These are phyloP conservation scores for Arbacia lixula DNA, from an alignment of 53 echinoderm and acorn worm genomes.

Conservation along the genomic window DNA sequence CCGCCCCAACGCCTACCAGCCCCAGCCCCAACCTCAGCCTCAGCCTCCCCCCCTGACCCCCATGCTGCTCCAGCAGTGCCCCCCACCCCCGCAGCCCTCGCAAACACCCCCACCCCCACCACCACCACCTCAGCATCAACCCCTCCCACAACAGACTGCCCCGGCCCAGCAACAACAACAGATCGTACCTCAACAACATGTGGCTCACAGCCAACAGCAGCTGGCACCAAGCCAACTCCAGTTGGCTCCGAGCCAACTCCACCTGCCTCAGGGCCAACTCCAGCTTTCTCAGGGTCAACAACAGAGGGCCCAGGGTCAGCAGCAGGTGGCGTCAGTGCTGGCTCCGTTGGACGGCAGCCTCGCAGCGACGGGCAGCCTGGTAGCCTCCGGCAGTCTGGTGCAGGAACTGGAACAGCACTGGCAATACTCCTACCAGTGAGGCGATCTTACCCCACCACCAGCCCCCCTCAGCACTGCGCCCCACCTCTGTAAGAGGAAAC, in stretches of 20 bases:
- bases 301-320: neutral
- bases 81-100: neutral
- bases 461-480: neutral
- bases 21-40: neutral
- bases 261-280: neutral
- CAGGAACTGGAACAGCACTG: slow-evolving; percentile 21
- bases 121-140: too few species aligned
- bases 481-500: too few species aligned
- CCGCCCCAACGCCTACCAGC: too few species aligned
- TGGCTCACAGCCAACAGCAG: too few species aligned
- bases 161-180: too few species aligned
- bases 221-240: neutral
- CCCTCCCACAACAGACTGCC: too few species aligned
- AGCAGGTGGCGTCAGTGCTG: neutral
- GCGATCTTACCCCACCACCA: too few species aligned
- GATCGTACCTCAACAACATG: too few species aligned
- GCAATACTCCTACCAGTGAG: slow-evolving; percentile 27
- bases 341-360: neutral
- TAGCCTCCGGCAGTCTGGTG: neutral
- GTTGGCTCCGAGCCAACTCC: neutral
- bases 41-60: neutral
- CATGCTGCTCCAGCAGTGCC: neutral
- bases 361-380: neutral
- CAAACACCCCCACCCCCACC: neutral
- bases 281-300: neutral